phyloP scores from a whole-genome alignment of 2,888 invertebrate genomes.

The Galerucella nymphaeae region DNA sequence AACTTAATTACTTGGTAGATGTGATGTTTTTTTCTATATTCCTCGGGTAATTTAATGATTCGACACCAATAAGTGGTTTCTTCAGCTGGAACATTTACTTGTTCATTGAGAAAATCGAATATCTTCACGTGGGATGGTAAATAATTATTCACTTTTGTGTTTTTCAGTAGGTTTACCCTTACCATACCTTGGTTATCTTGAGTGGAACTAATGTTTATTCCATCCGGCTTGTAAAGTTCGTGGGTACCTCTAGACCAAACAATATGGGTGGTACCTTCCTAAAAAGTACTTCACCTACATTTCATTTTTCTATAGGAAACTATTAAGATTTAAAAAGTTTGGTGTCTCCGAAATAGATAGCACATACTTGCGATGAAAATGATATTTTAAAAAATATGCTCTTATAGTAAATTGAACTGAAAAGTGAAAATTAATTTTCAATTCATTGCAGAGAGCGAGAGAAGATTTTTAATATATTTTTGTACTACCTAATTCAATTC shows the following conservation, averaged over 20 bases:
- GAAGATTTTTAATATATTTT: no score
- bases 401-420: no score
- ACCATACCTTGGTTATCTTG: slow-evolving; percentile 77
- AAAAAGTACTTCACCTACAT: slow-evolving; percentile 37
- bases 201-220: slow-evolving; percentile 71
- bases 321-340: no score
- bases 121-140: slow-evolving; percentile 67
- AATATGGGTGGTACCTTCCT: slow-evolving; percentile 92
- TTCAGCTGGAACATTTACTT: slow-evolving; percentile 78
- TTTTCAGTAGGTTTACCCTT: slow-evolving; percentile 78
- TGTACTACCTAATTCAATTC: no score
- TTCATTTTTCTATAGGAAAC: not conserved
- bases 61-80: slow-evolving; percentile 99
- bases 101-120: slow-evolving; percentile 72
- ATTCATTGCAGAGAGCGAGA: no score
- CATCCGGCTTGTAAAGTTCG: slow-evolving; percentile 75
- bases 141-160: slow-evolving; percentile 59
- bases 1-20: slow-evolving; percentile 78
- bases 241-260: slow-evolving; percentile 87
- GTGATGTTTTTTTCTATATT: slow-evolving; percentile 77
- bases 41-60: slow-evolving; percentile 80
- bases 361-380: no score
- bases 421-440: no score
- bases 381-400: no score
- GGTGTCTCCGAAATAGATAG: no score